phyloP scores from a whole-genome alignment of 2,797 vertebrate genomes.

The Paguma larvata region DNA sequence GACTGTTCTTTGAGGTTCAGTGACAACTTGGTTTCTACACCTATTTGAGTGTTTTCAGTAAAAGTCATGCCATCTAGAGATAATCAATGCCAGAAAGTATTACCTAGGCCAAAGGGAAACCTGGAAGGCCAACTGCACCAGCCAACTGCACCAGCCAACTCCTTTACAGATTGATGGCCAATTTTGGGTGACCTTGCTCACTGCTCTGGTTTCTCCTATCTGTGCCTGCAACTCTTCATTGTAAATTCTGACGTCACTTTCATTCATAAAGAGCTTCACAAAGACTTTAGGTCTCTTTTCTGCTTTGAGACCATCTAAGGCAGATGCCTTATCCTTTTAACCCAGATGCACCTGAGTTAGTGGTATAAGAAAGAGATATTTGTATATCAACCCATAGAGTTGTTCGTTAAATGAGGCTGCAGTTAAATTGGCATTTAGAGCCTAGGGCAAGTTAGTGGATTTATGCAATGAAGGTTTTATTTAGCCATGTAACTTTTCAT shows the following conservation, averaged over 20 bases:
- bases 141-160: background rate
- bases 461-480: constrained; percentile 29
- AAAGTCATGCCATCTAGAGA: constrained; percentile 11
- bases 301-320: background rate
- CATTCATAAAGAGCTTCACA: background rate
- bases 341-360: background rate
- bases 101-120: constrained; percentile 47
- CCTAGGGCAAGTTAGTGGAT: background rate
- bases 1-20: background rate
- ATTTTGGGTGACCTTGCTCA: constrained; percentile 1
- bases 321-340: background rate
- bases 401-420: constrained; percentile 3
- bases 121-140: background rate
- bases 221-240: background rate
- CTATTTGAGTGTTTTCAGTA: constrained; percentile 52
- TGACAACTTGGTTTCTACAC: constrained; percentile 25
- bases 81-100: constrained; percentile 70
- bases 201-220: background rate
- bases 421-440: constrained; percentile 38
- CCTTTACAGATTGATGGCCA: background rate
- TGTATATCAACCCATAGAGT: background rate
- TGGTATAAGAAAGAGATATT: constrained; percentile 23
- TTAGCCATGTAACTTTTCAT: constrained; percentile 8
- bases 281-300: background rate
- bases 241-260: background rate